Evolutionary conservation across 2,888 invertebrate species (phyloP).

Genomic region (Meteorus colon): DNA sequence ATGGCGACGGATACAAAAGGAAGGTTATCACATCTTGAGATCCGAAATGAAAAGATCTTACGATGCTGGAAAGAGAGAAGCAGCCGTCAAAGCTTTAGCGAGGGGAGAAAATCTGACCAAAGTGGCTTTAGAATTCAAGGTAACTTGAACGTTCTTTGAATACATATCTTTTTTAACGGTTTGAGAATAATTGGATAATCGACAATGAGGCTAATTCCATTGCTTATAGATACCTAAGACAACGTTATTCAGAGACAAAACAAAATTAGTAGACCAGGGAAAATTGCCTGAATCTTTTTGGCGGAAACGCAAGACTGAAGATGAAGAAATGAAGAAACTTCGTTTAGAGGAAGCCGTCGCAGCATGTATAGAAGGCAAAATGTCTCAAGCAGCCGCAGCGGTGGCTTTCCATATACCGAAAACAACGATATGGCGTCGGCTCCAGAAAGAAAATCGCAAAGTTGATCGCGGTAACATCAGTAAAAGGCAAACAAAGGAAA

Average conservation of each 20-base stretch:
- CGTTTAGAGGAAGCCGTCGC: constrained; percentile 72
- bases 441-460: constrained; percentile 66
- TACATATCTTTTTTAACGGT: no score
- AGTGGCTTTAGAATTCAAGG: constrained; percentile 71
- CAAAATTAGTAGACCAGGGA: constrained; percentile 69
- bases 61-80: constrained; percentile 67
- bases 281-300: constrained; percentile 69
- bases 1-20: constrained; percentile 73
- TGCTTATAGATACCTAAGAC: constrained; percentile 71
- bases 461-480: constrained; percentile 40
- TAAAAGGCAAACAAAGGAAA: constrained; percentile 41
- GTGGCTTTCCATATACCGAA: constrained; percentile 71
- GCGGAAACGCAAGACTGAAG: constrained; percentile 67
- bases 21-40: constrained; percentile 65
- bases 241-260: constrained; percentile 72
- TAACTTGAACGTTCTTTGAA: constrained; percentile 45
- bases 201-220: not conserved
- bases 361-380: constrained; percentile 72
- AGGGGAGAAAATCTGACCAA: constrained; percentile 72
- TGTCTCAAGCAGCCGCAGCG: constrained; percentile 73
- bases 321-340: constrained; percentile 65
- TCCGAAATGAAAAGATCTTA: constrained; percentile 66
- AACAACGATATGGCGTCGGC: constrained; percentile 73
- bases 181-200: no score
- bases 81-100: constrained; percentile 71